These are phyloP conservation scores for Scalopus aquaticus DNA, from an alignment of 2,113 vertebrate genomes.

Conservation along the genomic window DNA sequence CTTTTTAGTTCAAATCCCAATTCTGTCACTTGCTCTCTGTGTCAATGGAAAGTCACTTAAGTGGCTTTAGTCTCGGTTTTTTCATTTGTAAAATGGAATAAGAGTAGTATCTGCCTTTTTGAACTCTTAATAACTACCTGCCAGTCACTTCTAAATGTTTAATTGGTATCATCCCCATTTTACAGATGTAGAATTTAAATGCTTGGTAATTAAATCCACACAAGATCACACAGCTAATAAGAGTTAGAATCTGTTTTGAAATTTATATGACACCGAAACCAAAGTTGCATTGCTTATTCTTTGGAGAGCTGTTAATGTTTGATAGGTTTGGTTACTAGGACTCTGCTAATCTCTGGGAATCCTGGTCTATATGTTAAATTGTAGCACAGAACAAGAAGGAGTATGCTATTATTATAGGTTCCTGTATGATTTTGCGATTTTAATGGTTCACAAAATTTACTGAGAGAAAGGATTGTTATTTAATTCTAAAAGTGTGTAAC, in stretches of 20 bases:
- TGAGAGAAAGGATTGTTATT: neutral
- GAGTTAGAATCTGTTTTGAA: neutral
- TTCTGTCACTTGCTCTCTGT: neutral
- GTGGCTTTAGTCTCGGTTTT: neutral
- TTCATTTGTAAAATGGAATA: neutral
- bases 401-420: neutral
- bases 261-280: neutral
- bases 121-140: neutral
- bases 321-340: neutral
- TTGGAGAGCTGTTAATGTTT: neutral
- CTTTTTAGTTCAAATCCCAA: neutral
- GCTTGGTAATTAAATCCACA: neutral
- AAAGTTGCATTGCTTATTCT: neutral
- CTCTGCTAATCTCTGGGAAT: neutral
- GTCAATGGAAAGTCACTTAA: neutral
- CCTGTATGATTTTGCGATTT: neutral
- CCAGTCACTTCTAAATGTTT: neutral
- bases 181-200: neutral
- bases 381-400: neutral
- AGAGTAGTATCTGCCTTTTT: neutral
- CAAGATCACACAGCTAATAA: neutral
- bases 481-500: neutral
- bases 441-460: conserved; percentile 15
- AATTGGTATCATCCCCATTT: no score
- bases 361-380: neutral